phyloP scores from a whole-genome alignment of 2,888 invertebrate genomes.

The Caradrina kadenii region DNA sequence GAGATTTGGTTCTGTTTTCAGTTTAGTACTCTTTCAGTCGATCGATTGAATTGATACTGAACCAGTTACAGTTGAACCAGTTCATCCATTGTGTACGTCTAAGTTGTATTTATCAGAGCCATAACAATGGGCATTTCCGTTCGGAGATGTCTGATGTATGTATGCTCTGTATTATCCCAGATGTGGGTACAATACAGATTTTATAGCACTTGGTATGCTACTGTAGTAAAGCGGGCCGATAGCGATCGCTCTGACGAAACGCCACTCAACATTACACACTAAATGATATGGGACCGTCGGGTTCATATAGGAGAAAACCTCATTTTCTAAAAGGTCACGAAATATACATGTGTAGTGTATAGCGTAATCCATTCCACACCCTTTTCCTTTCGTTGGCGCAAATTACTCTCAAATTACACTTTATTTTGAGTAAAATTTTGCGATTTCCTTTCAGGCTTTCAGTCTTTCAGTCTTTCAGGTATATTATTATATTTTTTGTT shows the following conservation, averaged over 20 bases:
- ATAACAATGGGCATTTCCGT: slow-evolving; percentile 59
- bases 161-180: slow-evolving; percentile 36
- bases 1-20: slow-evolving; percentile 28
- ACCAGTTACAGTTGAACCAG: slow-evolving; percentile 30
- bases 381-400: slow-evolving; percentile 53
- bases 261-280: slow-evolving; percentile 77
- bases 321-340: slow-evolving; percentile 67
- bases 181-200: slow-evolving; percentile 45
- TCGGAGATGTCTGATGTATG: slow-evolving; percentile 33
- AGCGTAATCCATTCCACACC: slow-evolving; percentile 54
- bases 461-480: not conserved
- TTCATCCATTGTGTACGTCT: slow-evolving; percentile 48
- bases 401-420: slow-evolving; percentile 54
- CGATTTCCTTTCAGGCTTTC: slow-evolving; percentile 15
- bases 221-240: slow-evolving; percentile 63
- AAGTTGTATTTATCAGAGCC: slow-evolving; percentile 48
- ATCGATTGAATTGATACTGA: slow-evolving; percentile 34
- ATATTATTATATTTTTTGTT: not conserved
- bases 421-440: slow-evolving; percentile 43
- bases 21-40: slow-evolving; percentile 26
- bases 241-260: slow-evolving; percentile 69
- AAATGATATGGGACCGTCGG: slow-evolving; percentile 68
- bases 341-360: slow-evolving; percentile 48
- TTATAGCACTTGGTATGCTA: slow-evolving; percentile 46
- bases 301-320: slow-evolving; percentile 69